Percentiles rank a stretch among this genome's conserved stretches.
These are phyloP conservation scores for Gracilinanus agilis DNA, from an alignment of 2,113 vertebrate species.

Conservation along the genomic window DNA sequence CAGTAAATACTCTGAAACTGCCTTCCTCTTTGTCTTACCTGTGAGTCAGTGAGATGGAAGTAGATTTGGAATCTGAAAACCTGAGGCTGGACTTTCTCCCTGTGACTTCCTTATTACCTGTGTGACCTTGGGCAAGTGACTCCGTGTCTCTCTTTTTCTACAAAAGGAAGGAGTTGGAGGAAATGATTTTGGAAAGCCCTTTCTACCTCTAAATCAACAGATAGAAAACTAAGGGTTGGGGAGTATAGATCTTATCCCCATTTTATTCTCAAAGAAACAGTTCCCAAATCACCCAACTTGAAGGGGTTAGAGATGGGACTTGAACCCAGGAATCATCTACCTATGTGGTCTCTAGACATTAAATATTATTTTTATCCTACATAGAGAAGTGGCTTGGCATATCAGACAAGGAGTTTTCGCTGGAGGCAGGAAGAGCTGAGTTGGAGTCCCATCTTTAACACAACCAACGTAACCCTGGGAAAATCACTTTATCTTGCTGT, in stretches of 20 bases:
- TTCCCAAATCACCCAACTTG: background rate
- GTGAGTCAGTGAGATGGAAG: background rate
- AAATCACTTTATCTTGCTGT: too few species aligned
- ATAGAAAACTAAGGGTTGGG: background rate
- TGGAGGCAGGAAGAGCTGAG: background rate
- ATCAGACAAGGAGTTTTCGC: background rate
- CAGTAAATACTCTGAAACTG: background rate
- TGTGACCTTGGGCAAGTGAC: background rate
- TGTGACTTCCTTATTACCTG: background rate
- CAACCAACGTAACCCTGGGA: background rate
- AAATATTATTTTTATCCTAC: background rate
- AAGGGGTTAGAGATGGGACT: background rate
- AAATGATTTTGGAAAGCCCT: background rate
- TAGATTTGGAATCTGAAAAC: too few species aligned
- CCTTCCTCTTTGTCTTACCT: background rate
- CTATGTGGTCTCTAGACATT: background rate
- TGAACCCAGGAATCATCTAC: background rate
- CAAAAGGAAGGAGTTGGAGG: background rate
- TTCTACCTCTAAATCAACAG: background rate
- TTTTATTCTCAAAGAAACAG: background rate
- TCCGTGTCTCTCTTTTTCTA: background rate
- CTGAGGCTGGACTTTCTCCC: background rate
- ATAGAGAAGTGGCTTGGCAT: background rate
- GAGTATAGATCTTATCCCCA: background rate
- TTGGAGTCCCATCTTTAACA: too few species aligned